phyloP scores from a whole-genome alignment of 2,888 invertebrate species.

The Hirtodrosophila alboralis region DNA sequence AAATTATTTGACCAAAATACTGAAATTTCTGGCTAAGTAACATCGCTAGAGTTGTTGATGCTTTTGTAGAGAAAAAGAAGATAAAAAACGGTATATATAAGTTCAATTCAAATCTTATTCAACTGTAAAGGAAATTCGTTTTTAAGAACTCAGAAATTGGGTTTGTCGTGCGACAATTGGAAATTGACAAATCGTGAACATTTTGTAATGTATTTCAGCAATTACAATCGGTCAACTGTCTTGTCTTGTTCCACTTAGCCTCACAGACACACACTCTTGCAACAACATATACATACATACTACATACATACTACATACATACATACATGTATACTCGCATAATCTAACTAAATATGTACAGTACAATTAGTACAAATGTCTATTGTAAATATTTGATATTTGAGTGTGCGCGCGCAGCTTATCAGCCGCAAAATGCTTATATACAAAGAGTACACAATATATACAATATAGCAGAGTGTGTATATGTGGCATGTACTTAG shows the following conservation, averaged over 20 bases:
- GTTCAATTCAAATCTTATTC: no score
- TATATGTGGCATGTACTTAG: conserved; percentile 6
- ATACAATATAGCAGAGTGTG: conserved; percentile 4
- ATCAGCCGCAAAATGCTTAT: conserved; percentile 49
- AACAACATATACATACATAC: no score
- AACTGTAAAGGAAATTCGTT: no score
- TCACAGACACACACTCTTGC: conserved; percentile 11
- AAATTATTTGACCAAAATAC: no score
- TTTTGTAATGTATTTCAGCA: conserved; percentile 51
- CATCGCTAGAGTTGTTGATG: no score
- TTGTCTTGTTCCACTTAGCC: conserved; percentile 47
- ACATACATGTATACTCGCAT: conserved; percentile 8
- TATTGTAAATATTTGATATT: conserved; percentile 69
- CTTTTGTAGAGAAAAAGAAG: no score
- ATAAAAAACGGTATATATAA: no score
- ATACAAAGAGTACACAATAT: conserved; percentile 13
- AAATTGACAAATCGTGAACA: conserved; percentile 35
- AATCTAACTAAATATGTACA: conserved; percentile 56
- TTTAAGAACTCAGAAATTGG: no score
- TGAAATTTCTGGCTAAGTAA: no score
- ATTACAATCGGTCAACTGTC: conserved; percentile 51
- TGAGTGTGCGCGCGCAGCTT: conserved; percentile 63
- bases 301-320: conserved; percentile 4
- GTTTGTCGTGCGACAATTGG: conserved; percentile 23
- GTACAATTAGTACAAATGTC: conserved; percentile 66